phyloP scores from a whole-genome alignment of 2,797 vertebrate genomes.

The Pangasius macronema region DNA sequence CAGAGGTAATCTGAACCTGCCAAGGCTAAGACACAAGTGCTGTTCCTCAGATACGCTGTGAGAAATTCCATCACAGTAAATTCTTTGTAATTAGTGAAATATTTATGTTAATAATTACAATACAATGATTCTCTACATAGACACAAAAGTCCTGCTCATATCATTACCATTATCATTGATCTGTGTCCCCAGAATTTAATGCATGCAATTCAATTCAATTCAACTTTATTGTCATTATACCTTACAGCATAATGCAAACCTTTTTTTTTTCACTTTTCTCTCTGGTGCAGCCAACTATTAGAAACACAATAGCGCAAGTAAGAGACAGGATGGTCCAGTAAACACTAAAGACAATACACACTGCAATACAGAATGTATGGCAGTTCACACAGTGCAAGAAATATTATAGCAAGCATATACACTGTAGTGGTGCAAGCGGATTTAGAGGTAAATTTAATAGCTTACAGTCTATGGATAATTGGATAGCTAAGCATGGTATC shows the following conservation, averaged over 20 bases:
- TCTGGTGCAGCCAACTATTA: not conserved
- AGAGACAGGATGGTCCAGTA: slow-evolving; percentile 4
- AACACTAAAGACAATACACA: slow-evolving; percentile 9
- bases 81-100: not conserved
- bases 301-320: not conserved
- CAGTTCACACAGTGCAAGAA: not conserved
- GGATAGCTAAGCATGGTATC: not conserved
- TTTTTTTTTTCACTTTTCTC: too few species aligned
- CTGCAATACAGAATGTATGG: not conserved
- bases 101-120: not conserved
- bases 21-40: slow-evolving; percentile 3
- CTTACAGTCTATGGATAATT: too few species aligned
- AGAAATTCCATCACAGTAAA: not conserved
- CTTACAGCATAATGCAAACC: not conserved
- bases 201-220: not conserved
- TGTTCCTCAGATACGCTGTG: slow-evolving; percentile 6
- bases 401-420: not conserved
- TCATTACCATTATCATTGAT: not conserved
- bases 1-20: slow-evolving; percentile 48
- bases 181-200: not conserved
- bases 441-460: too few species aligned
- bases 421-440: not conserved
- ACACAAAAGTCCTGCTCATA: not conserved
- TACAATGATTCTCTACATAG: not conserved
- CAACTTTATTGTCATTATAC: not conserved